Evolutionary conservation across 2,113 vertebrate species (phyloP).

Genomic region (Bubo bubo): DNA sequence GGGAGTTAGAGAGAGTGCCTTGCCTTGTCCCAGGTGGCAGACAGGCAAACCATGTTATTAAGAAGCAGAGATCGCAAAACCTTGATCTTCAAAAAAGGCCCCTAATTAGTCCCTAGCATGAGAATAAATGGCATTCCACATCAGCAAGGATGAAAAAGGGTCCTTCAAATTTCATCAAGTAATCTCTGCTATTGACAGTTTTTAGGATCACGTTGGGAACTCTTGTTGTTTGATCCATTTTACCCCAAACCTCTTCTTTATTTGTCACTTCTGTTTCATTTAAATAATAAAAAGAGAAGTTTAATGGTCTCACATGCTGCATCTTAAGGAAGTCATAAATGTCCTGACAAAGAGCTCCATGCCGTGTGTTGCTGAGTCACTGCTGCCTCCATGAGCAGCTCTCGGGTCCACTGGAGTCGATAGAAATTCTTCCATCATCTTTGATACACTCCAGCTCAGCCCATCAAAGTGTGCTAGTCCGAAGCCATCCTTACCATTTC

Average conservation of each 20-base stretch:
- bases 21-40: conserved; percentile 83
- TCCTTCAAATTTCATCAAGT: conserved; percentile 68
- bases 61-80: conserved; percentile 79
- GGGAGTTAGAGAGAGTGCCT: conserved; percentile 67
- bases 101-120: conserved; percentile 82
- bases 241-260: background rate
- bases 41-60: conserved; percentile 86
- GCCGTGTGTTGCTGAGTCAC: background rate
- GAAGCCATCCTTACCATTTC: background rate
- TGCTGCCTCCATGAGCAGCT: background rate
- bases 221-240: conserved; percentile 52
- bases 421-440: background rate
- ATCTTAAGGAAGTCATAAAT: conserved; percentile 21
- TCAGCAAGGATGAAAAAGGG: conserved; percentile 64
- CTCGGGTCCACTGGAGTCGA: background rate
- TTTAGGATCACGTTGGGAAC: conserved; percentile 50
- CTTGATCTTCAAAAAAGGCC: conserved; percentile 83
- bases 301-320: background rate
- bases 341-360: background rate
- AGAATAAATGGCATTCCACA: conserved; percentile 82
- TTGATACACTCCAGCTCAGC: background rate
- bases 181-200: conserved; percentile 64
- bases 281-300: background rate
- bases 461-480: background rate
- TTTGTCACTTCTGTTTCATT: conserved; percentile 16